These are phyloP conservation scores for Calypte anna DNA, from an alignment of 2,113 vertebrate genomes.

Conservation along the genomic window DNA sequence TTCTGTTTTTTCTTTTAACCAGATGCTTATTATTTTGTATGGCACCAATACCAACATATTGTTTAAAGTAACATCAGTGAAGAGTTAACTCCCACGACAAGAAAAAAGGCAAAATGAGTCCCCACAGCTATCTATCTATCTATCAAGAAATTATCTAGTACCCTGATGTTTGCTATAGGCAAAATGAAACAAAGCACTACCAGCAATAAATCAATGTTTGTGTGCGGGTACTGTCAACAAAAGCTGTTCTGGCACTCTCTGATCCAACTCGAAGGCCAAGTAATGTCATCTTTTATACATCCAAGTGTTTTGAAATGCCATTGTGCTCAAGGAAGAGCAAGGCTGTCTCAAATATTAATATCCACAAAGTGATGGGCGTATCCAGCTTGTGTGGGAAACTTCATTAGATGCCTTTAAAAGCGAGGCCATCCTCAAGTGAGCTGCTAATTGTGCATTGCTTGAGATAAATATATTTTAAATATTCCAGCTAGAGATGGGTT, in stretches of 20 bases:
- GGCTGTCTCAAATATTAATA: neutral
- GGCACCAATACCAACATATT: neutral
- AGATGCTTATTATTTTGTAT: neutral
- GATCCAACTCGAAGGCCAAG: neutral
- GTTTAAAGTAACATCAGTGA: neutral
- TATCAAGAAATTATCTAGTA: slow-evolving; percentile 10
- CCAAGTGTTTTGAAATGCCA: neutral
- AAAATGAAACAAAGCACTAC: slow-evolving; percentile 43
- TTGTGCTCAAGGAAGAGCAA: neutral
- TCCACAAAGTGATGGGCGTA: neutral
- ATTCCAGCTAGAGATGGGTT: neutral
- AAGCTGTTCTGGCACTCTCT: neutral
- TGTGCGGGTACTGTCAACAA: slow-evolving; percentile 8
- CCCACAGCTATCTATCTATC: slow-evolving; percentile 3
- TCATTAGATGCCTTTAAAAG: neutral
- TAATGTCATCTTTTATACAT: neutral
- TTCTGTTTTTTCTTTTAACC: neutral
- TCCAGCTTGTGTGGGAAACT: neutral
- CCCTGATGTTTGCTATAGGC: slow-evolving; percentile 16
- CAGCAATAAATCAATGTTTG: slow-evolving; percentile 21
- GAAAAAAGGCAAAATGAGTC: slow-evolving; percentile 2
- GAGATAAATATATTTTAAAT: neutral
- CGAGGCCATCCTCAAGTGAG: neutral
- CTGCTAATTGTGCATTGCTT: neutral
- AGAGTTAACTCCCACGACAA: neutral